Evolutionary conservation across 2,888 invertebrate genomes (phyloP), one percentile per base, ranked within the genome.

Genomic region (Mylabris sibirica): DNA sequence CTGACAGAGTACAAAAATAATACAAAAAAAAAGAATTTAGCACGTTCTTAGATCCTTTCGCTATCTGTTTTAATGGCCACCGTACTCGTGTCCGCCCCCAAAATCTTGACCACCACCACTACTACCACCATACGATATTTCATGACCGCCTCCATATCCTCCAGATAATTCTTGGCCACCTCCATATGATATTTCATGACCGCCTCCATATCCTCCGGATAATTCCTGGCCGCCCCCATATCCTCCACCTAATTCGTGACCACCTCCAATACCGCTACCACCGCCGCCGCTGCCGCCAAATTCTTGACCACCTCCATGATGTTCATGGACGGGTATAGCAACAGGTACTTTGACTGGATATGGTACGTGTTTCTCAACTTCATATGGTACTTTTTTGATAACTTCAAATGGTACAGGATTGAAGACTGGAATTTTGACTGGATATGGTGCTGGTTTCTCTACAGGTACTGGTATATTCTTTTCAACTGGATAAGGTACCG

Each of bases 261-360:
- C 76, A 6, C 79, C 78, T 26, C 78, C 76, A 6, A 75, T 65
- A 26, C 74, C 74, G 20, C 5, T 6, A 30, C 30, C 30, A 8
- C 30, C 30, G 8, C 30, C 81, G 72, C n/a, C n/a, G n/a, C n/a
- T n/a, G n/a, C 81, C 81, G 72, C 77, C 79, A 66, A 79, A 79
- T 69, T 77, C 83, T 22, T 73, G 73, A 61, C 73, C 75, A 30
- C 71, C 73, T 64, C 76, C 71, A 26, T 79, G 78, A 22, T 84
- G 79, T 63, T 85, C 85, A 65, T 90, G 89, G 34, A 91, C 86
- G 49, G 86, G 87, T 20, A 90, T 87, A 26, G 90, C 90, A 38
- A 92, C 89, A 3, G 90, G 89, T 65, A 93, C 90, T 83, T 93
- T 93, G 34, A 92, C 89, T 60, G 88, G 87, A 77, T 92, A 91